Conservation (phyloP, 2,113 vertebrate species). For the Colinus virginianus region DNA sequence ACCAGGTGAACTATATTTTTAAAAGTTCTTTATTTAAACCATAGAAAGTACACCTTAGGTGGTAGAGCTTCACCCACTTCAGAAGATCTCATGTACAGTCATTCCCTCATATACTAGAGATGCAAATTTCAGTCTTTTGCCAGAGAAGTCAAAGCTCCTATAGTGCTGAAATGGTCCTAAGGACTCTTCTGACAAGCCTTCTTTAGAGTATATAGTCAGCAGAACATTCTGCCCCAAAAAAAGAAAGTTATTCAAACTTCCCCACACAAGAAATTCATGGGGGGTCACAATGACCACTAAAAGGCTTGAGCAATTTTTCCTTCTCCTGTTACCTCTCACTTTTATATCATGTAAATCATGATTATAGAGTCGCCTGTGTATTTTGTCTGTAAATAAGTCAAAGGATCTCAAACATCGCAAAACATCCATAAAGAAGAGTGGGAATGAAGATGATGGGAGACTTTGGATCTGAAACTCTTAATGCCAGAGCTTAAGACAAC, state of each 20-base stretch:
- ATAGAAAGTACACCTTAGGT: background rate
- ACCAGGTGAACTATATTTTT: background rate
- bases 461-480: background rate
- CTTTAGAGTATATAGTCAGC: background rate
- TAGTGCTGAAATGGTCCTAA: background rate
- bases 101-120: background rate
- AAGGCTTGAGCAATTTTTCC: background rate
- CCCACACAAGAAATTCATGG: background rate
- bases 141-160: background rate
- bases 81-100: background rate
- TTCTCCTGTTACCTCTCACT: background rate
- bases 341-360: background rate
- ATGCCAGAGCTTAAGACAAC: background rate
- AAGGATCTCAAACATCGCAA: background rate
- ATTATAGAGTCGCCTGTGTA: background rate
- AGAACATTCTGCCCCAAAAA: background rate
- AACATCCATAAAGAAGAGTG: background rate
- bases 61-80: background rate
- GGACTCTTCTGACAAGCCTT: background rate
- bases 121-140: background rate
- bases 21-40: background rate
- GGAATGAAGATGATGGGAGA: background rate
- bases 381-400: conserved; percentile 10
- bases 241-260: background rate
- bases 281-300: background rate